Conservation (phyloP, 2,113 vertebrate species). For the Platycercus adscitus region DNA sequence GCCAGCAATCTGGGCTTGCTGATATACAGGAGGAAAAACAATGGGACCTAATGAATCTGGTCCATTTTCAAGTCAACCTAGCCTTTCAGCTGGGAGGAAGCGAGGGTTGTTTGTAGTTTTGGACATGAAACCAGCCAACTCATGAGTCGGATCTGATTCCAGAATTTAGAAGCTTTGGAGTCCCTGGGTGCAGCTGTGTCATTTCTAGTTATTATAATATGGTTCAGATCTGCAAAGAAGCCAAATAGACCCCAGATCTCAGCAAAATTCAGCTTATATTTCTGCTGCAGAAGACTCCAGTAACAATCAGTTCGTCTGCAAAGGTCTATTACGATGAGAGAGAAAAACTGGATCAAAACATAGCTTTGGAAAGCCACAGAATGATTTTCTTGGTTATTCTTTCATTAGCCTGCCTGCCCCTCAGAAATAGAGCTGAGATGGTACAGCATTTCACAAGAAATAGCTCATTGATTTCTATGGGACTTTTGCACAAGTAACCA, state of each 20-base stretch:
- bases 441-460: neutral
- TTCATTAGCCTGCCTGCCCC: neutral
- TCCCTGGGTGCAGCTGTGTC: neutral
- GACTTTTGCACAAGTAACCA: neutral
- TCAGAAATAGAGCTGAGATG: neutral
- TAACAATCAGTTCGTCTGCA: neutral
- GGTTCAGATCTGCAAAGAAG: neutral
- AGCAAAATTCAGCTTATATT: neutral
- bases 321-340: neutral
- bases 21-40: neutral
- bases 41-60: neutral
- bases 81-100: neutral
- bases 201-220: constrained; percentile 14
- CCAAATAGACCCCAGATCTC: neutral
- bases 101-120: neutral
- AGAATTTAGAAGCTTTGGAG: neutral
- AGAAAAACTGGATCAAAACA: neutral
- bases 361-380: neutral
- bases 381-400: neutral
- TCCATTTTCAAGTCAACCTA: neutral
- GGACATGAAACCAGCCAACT: neutral
- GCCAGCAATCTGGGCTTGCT: neutral
- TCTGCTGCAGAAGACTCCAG: neutral
- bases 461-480: neutral
- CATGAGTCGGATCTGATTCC: neutral